These are phyloP conservation scores for Epinotia ramella DNA, from an alignment of 2,888 invertebrate genomes.

Conservation along the genomic window DNA sequence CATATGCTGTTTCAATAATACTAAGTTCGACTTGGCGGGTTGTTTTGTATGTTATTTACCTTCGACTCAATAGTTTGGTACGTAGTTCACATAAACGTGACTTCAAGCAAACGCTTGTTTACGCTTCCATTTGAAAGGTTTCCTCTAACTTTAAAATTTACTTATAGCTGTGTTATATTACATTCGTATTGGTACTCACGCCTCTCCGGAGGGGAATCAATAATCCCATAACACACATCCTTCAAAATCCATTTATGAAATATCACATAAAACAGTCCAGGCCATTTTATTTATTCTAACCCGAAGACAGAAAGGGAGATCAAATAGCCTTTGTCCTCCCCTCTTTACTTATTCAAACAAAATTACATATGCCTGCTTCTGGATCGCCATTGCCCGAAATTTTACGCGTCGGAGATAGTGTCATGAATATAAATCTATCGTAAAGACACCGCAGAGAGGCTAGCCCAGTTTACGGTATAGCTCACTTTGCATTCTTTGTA, in stretches of 20 bases:
- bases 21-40: constrained; percentile 6
- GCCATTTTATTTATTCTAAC: constrained; percentile 77
- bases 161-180: neutral
- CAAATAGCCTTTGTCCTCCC: constrained; percentile 84
- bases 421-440: constrained; percentile 85
- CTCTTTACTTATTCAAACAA: constrained; percentile 85
- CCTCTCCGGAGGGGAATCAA: constrained; percentile 61
- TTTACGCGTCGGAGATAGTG: constrained; percentile 84
- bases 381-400: constrained; percentile 84
- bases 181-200: constrained; percentile 12
- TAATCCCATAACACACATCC: constrained; percentile 73
- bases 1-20: constrained; percentile 24
- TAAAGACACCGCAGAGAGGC: constrained; percentile 80
- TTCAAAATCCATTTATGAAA: constrained; percentile 80
- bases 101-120: neutral
- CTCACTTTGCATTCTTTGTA: constrained; percentile 85
- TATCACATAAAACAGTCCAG: constrained; percentile 77
- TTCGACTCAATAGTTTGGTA: constrained; percentile 3
- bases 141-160: constrained; percentile 9
- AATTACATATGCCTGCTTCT: constrained; percentile 84
- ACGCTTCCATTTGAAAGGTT: constrained; percentile 11
- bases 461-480: constrained; percentile 75
- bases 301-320: constrained; percentile 73
- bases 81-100: constrained; percentile 21
- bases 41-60: constrained; percentile 13